Evolutionary conservation across 2,797 vertebrate species (phyloP), one percentile per base, ranked within the genome.

Genomic region (Knipowitschia caucasica): DNA sequence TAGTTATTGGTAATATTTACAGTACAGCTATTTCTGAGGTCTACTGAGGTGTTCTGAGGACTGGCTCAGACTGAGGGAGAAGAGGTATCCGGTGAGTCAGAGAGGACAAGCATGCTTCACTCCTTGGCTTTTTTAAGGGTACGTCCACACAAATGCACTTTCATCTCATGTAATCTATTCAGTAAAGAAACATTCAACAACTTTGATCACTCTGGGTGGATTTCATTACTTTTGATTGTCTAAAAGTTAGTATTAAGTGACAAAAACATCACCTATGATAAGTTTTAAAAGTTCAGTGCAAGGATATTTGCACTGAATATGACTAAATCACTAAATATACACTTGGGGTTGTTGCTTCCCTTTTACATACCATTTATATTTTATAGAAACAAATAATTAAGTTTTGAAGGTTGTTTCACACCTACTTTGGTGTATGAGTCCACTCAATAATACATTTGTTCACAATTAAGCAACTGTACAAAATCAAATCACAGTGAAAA

Each of bases 41-140:
- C 67, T 74, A 75, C 73, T 80, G 81, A 82, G 74, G 79, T 80
- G 76, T 81, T 80, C 73, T 81, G 86, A 86, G 81, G 75, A 69
- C 73, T 25, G 77, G 83, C 77, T 86, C 82, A 92, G 92, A 89
- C 86, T 77, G 53, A 42, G 50, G 49, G 55, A 44, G 15, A 56
- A 63, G 75, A 73, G 82, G 67, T 79, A 65, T 74, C 67, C 64
- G 63, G 68, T 73, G 59, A 70, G 61, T 57, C 29, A 40, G 50
- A 17, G 55, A 24, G 47, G 64, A 61, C 51, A 56, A 50, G 31
- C 50, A 50, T 53, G 36, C 39, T 12, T 26, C n/a, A 18, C 39
- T 51, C 45, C 56, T 44, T 46, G 17, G 20, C 30, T 35, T 15
- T 17, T 50, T 56, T 46, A 42, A 57, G 30, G 12, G 4, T 56